Conservation (phyloP, 2,797 vertebrate species). For the Microchirus variegatus region DNA sequence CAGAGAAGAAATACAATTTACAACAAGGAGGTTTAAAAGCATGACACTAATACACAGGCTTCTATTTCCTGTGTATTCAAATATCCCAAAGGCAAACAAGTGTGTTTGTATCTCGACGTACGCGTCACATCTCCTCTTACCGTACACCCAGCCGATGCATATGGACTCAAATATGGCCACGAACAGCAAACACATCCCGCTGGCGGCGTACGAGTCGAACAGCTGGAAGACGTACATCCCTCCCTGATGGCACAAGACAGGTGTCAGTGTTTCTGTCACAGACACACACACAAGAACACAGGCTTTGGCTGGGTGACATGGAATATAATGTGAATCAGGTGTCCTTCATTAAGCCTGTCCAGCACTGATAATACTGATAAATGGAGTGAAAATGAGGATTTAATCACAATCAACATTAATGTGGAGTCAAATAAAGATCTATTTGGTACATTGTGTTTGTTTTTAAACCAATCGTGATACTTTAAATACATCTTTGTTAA, state of each 20-base stretch:
- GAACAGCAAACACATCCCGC: conserved; percentile 98
- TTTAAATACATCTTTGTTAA: neutral
- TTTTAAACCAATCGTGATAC: neutral
- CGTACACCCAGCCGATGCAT: conserved; percentile 98
- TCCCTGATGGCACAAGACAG: conserved; percentile 80
- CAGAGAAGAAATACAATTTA: conserved; percentile 67
- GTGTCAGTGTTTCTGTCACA: conserved; percentile 41
- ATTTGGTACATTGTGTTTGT: neutral
- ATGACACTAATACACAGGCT: conserved; percentile 14
- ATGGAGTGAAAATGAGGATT: neutral
- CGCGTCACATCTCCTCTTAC: conserved; percentile 86
- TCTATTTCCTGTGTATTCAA: neutral
- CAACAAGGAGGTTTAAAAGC: neutral
- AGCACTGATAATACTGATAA: too few relatives aligned
- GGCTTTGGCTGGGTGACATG: neutral
- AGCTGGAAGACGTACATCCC: conserved; percentile 99
- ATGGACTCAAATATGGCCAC: conserved; percentile 98
- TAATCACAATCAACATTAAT: neutral
- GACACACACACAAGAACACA: neutral
- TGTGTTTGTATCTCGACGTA: too few relatives aligned
- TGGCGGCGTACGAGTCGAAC: conserved; percentile 96
- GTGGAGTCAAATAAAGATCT: neutral
- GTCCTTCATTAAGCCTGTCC: conserved; percentile 5
- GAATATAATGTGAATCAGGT: conserved; percentile 10
- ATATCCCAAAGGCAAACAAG: neutral